phyloP scores from a whole-genome alignment of 2,797 vertebrate genomes.

The Leucoraja ocellata region DNA sequence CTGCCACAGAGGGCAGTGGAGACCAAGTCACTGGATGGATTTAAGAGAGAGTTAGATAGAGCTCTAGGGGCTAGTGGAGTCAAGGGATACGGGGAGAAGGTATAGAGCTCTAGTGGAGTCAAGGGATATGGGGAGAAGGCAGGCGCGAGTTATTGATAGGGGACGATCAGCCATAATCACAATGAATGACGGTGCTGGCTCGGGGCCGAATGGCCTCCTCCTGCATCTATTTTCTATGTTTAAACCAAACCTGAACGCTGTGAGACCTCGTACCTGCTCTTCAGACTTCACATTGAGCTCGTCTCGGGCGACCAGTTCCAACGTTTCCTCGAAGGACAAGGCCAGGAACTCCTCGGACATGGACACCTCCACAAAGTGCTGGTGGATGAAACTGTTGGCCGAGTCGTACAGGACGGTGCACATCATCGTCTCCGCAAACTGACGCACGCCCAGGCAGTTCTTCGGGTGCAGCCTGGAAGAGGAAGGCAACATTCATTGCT shows the following conservation, averaged over 20 bases:
- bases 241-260: not conserved
- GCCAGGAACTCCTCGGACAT: conserved; percentile 83
- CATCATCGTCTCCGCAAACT: conserved; percentile 97
- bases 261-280: conserved; percentile 68
- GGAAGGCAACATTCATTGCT: not conserved
- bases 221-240: too few relatives aligned
- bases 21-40: too few relatives aligned
- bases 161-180: too few relatives aligned
- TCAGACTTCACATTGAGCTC: conserved; percentile 83
- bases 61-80: too few relatives aligned
- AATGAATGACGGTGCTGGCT: too few relatives aligned
- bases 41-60: too few relatives aligned
- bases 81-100: too few relatives aligned
- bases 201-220: too few relatives aligned
- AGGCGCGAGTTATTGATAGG: too few relatives aligned
- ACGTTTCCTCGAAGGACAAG: conserved; percentile 71
- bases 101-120: too few relatives aligned
- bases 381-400: conserved; percentile 82
- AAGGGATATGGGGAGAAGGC: too few relatives aligned
- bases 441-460: conserved; percentile 86
- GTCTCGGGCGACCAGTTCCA: conserved; percentile 80
- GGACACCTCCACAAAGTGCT: conserved; percentile 89
- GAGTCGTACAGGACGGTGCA: conserved; percentile 81
- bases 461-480: conserved; percentile 77
- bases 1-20: too few relatives aligned